Percentiles rank a stretch among this genome's conserved stretches.
Evolutionary conservation across 2,888 invertebrate genomes (phyloP).

Genomic region (Rhagonycha fulva): DNA sequence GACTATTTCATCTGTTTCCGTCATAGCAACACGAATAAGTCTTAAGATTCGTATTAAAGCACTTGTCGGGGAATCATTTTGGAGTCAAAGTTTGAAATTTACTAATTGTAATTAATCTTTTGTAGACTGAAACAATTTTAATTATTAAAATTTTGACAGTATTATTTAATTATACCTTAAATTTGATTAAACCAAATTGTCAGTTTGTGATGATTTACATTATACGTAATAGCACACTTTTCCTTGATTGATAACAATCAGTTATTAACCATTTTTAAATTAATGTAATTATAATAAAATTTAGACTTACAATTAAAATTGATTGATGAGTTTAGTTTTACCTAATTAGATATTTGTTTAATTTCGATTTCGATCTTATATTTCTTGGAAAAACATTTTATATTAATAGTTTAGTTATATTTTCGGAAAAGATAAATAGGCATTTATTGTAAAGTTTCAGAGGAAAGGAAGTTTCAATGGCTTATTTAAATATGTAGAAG

Average conservation of each 20-base stretch:
- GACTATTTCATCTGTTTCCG: constrained; percentile 36
- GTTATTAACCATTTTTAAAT: neutral
- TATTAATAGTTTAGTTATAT: too few species aligned
- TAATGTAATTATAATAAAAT: neutral
- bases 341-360: neutral
- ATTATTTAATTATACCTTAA: neutral
- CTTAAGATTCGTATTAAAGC: constrained; percentile 38
- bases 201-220: neutral
- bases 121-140: constrained; percentile 14
- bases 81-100: constrained; percentile 33
- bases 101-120: constrained; percentile 37
- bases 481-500: too few species aligned
- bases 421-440: too few species aligned
- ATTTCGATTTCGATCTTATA: neutral
- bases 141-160: neutral
- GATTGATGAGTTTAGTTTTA: neutral
- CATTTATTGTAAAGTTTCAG: too few species aligned
- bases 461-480: too few species aligned
- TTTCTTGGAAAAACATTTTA: neutral
- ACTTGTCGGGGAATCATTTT: constrained; percentile 36
- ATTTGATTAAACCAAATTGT: neutral
- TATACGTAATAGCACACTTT: neutral
- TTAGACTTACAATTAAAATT: neutral
- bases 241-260: neutral
- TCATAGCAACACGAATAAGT: constrained; percentile 34